These are phyloP conservation scores for Perizoma affinitatum DNA, from an alignment of 2,888 invertebrate species.

Conservation along the genomic window DNA sequence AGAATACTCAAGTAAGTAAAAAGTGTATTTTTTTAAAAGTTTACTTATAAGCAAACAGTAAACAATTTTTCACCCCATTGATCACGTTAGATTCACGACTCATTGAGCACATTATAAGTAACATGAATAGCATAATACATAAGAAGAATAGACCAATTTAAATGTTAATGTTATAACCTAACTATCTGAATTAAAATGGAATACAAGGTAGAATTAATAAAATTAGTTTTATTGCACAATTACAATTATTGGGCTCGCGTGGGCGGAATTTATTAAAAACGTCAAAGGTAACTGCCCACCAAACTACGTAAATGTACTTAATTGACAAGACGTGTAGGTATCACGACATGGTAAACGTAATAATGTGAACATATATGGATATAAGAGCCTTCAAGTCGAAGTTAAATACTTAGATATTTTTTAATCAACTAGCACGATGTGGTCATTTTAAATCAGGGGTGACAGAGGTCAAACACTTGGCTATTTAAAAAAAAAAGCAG, in stretches of 20 bases:
- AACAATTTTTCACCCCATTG: slow-evolving; percentile 28
- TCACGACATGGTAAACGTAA: no score
- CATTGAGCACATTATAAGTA: slow-evolving; percentile 22
- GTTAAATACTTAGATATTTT: no score
- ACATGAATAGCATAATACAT: slow-evolving; percentile 30
- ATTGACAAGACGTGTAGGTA: no score
- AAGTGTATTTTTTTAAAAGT: not conserved
- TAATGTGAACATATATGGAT: no score
- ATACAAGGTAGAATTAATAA: slow-evolving; percentile 38
- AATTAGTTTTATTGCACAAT: slow-evolving; percentile 34
- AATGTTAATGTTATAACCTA: slow-evolving; percentile 46
- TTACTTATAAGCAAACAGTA: slow-evolving; percentile 12
- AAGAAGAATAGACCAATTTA: slow-evolving; percentile 42
- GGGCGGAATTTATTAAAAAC: slow-evolving; percentile 25
- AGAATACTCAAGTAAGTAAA: no score
- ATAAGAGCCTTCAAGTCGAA: no score
- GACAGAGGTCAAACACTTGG: no score
- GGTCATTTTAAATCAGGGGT: no score
- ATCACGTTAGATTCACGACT: slow-evolving; percentile 18
- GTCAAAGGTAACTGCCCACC: slow-evolving; percentile 7
- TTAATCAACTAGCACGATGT: no score
- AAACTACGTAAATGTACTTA: not conserved
- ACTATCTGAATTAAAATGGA: slow-evolving; percentile 36
- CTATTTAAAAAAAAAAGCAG: no score
- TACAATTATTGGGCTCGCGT: slow-evolving; percentile 26